Percentiles rank a stretch among this genome's conserved stretches.
Evolutionary conservation across 2,113 vertebrate species (phyloP).

Genomic region (Elachura formosa): DNA sequence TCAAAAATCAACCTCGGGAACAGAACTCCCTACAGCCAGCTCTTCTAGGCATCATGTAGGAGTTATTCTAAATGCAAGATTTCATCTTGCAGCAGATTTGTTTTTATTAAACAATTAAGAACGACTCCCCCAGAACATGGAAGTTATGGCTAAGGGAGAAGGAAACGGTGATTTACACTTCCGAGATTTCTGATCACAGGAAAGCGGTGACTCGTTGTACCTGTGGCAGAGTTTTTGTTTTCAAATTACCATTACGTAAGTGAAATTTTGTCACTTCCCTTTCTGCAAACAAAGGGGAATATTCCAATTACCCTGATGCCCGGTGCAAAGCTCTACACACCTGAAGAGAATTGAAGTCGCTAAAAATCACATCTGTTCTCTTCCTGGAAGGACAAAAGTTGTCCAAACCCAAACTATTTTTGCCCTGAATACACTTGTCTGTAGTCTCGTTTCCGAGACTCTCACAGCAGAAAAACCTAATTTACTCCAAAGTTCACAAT

Average conservation of each 20-base stretch:
- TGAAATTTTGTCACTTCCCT: not conserved
- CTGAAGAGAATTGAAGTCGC: not conserved
- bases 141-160: not conserved
- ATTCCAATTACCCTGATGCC: not conserved
- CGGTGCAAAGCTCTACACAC: not conserved
- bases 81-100: not conserved
- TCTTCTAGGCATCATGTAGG: not conserved
- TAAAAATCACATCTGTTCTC: not conserved
- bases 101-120: not conserved
- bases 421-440: not conserved
- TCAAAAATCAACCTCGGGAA: not conserved
- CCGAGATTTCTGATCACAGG: not conserved
- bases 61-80: not conserved
- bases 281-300: not conserved
- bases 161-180: not conserved
- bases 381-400: not conserved
- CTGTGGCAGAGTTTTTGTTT: not conserved
- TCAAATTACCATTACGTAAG: not conserved
- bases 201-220: not conserved
- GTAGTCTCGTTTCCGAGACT: not conserved
- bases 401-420: not conserved
- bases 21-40: not conserved
- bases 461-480: not conserved
- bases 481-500: not conserved
- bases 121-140: not conserved